Evolutionary conservation across 92 coral and sea anemone genomes (phyloP), one percentile per base, ranked within the genome.

Genomic region (Parazoanthus atlanticus): DNA sequence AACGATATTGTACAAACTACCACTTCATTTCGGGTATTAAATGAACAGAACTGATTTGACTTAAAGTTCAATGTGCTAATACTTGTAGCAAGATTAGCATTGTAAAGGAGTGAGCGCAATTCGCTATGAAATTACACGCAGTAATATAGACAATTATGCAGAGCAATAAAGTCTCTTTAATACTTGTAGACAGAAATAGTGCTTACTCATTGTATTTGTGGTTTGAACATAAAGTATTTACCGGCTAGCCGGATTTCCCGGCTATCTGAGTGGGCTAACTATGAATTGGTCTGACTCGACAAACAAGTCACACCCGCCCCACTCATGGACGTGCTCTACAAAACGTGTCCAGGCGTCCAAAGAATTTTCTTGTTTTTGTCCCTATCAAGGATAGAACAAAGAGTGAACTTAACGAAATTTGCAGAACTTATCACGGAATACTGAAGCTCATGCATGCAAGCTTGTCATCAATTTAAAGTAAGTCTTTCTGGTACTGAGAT

Each of bases 201-300:
- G 79, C 26, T 84, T 84, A 10, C 43, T 69, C 56, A 72, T 66
- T 83, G 71, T 82, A 56, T 69, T 69, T 82, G 78, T 84, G 87
- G 87, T 33, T 41, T 43, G 87, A 84, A 33, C 67, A 71, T 6
- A 83, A 43, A 21, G 86, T 28, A 69, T 83, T 83, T 40, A 70
- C 38, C 28, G 66, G 16, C 78, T 46, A 17, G 41, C 87, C 87
- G 87, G 87, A 84, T 84, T 69, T 84, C 69, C 87, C 87, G 40
- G 66, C 78, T 70, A 19, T n/a, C 15, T 29, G 41, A 54, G 70
- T 33, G 25, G 65, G 58, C 40, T 83, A 47, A 26, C 66, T 71
- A 80, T 72, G 64, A 69, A 70, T 49, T 69, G 46, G 21, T 6
- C 77, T 41, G 86, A 17, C 87, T 46, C 28, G 38, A 46, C 64